Evolutionary conservation across 1,140 invertebrate species (phyloP), one percentile per base, ranked within the genome.

Genomic region (Sycobia sp.): DNA sequence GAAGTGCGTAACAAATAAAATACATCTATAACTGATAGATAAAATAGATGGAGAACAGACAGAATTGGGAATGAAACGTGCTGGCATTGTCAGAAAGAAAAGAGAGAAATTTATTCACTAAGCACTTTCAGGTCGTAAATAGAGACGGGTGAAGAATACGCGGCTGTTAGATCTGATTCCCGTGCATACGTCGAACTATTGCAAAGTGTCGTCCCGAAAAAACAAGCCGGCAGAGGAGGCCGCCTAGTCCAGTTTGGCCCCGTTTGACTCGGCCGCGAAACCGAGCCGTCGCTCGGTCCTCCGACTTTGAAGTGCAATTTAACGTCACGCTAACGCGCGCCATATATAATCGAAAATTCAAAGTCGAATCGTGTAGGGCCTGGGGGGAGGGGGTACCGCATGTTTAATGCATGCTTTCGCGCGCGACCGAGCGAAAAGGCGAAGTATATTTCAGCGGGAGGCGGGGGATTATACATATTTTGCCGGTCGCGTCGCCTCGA

Each of bases 321-420:
- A 55, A 50, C 29, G 44, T 14, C 29, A 22, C 9, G 18, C 29
- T 11, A 39, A n/a, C 38, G 38, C 7, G 38, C 9, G 3, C 14
- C 38, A 11, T 34, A 34, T 34, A 34, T 34, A 34, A n/a, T n/a
- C n/a, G n/a, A n/a, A n/a, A n/a, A n/a, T n/a, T n/a, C n/a, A n/a
- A n/a, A n/a, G n/a, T n/a, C n/a, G n/a, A n/a, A n/a, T n/a, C n/a
- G n/a, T 34, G 32, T 34, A 34, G 11, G 11, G 5, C 32, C 5
- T 34, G 32, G 32, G 5, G 11, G 11, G 32, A 5, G 32, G 11
- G 5, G 32, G 32, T 34, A 34, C 32, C 44, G 34, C 63, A 65
- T 66, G 71, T 71, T 69, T 72, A 71, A 72, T 69, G 56, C 58
- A 72, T 70, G 54, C 68, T 72, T 72, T 44, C 16, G 4, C 41